Percentiles rank a stretch among this genome's conserved stretches.
phyloP scores from a whole-genome alignment of 2,888 invertebrate species.

The Nemoura dubitans region DNA sequence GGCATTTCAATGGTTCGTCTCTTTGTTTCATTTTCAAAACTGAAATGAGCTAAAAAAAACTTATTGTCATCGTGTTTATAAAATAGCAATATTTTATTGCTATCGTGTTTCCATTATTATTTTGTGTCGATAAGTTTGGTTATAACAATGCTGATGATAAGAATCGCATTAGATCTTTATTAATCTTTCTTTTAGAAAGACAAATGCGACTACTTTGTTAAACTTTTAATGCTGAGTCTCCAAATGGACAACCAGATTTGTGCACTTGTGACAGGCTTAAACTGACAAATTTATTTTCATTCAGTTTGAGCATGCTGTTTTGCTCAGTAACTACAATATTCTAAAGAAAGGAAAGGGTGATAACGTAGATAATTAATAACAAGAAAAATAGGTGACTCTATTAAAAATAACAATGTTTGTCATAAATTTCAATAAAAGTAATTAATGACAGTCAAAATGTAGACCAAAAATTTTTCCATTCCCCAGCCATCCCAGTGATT shows the following conservation, averaged over 20 bases:
- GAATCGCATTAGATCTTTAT: neutral
- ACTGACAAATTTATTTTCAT: constrained; percentile 45
- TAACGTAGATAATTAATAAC: constrained; percentile 48
- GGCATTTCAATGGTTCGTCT: no score
- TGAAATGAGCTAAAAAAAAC: neutral
- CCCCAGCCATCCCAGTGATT: neutral
- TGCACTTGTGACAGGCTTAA: neutral
- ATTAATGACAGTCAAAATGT: constrained; percentile 31
- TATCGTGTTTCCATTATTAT: neutral
- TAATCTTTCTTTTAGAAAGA: neutral
- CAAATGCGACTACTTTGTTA: neutral
- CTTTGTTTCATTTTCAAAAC: neutral
- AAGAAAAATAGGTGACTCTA: constrained; percentile 31
- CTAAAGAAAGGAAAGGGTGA: constrained; percentile 48
- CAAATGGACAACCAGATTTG: neutral
- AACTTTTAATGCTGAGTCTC: neutral
- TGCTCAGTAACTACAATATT: constrained; percentile 51
- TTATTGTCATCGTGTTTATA: neutral
- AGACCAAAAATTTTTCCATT: neutral
- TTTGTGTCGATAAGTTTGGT: neutral
- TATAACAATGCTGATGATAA: neutral
- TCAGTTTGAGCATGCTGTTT: constrained; percentile 42
- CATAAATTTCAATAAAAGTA: constrained; percentile 42
- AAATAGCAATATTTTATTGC: neutral
- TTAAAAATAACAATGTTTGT: constrained; percentile 36